These are phyloP conservation scores for Myathropa florea DNA, from an alignment of 2,888 invertebrate species.

Conservation along the genomic window DNA sequence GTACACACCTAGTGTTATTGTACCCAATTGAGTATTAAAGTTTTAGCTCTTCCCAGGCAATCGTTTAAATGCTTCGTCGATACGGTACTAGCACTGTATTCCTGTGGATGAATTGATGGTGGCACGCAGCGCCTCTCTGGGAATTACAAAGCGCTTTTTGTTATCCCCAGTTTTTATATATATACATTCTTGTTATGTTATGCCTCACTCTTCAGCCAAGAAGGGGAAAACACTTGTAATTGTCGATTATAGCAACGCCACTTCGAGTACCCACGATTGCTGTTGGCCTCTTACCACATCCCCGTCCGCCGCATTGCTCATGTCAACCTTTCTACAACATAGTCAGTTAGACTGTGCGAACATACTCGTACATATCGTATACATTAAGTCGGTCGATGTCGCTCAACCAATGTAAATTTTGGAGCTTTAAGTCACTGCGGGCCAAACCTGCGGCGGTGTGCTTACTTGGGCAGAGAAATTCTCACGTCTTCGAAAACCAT, in stretches of 20 bases:
- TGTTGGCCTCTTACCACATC: conserved; percentile 8
- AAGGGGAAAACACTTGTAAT: conserved; percentile 61
- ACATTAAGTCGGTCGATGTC: conserved; percentile 54
- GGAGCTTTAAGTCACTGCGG: conserved; percentile 31
- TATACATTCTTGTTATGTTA: conserved; percentile 35
- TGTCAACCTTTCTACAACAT: conserved; percentile 1
- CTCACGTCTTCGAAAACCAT: conserved; percentile 46
- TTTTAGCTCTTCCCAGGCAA: conserved; percentile 53
- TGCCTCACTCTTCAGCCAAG: conserved; percentile 35
- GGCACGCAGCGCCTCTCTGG: conserved; percentile 50
- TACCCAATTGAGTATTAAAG: conserved; percentile 53
- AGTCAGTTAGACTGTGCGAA: not conserved
- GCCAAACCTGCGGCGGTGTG: conserved; percentile 8
- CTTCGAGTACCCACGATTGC: conserved; percentile 39
- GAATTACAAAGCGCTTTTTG: conserved; percentile 67
- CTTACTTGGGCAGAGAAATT: conserved; percentile 37
- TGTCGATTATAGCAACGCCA: conserved; percentile 58
- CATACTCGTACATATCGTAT: conserved; percentile 40
- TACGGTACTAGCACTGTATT: conserved; percentile 16
- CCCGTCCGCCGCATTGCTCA: not conserved
- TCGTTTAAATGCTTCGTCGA: conserved; percentile 26
- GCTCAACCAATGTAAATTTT: conserved; percentile 55
- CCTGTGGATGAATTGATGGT: conserved; percentile 6
- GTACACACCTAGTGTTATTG: conserved; percentile 58
- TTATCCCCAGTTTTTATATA: conserved; percentile 29